Evolutionary conservation across 1,140 invertebrate species (phyloP), one percentile per base, ranked within the genome.

Genomic region (Euura saliciscinereae): DNA sequence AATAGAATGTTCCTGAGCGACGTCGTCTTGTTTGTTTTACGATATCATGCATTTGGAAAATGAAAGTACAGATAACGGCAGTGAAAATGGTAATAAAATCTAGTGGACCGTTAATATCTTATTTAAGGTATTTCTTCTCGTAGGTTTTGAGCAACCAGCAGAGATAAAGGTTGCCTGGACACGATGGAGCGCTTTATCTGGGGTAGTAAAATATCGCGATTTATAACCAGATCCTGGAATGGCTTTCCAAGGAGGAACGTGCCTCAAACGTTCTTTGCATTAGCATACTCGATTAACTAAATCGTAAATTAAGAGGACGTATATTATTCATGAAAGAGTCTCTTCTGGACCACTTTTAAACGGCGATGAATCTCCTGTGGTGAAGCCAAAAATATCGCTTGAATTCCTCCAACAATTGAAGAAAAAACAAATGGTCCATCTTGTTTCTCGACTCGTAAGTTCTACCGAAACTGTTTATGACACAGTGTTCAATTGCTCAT

Each of bases 281-380:
- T 59, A 59, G 51, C 51, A 59, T 59, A 59, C 51, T 59, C 51
- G 51, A 59, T 59, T 59, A 59, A 59, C 51, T 59, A 11, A n/a
- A 59, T 59, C 51, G 51, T 59, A n/a, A 59, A 59, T 59, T 59
- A 59, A 59, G 13, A 3, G 10, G 51, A 59, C 51, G 13, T 59
- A 59, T 59, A 59, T n/a, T 28, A 28, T 28, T 28, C 28, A 28
- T 28, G 1, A 28, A 28, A 28, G 28, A 28, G 28, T 28, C 28
- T 28, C 28, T 28, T 28, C 28, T 28, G 28, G 28, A 28, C 28
- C 28, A 28, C 28, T 28, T 28, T 28, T 28, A 28, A 28, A 28
- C 28, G 28, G 28, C 28, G 28, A 28, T 28, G 28, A 28, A 28
- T 28, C 28, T 28, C 28, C 28, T 28, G 28, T 28, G 28, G 28